Conservation (phyloP, 1,140 invertebrate species). For the Tetramorium alpestre region DNA sequence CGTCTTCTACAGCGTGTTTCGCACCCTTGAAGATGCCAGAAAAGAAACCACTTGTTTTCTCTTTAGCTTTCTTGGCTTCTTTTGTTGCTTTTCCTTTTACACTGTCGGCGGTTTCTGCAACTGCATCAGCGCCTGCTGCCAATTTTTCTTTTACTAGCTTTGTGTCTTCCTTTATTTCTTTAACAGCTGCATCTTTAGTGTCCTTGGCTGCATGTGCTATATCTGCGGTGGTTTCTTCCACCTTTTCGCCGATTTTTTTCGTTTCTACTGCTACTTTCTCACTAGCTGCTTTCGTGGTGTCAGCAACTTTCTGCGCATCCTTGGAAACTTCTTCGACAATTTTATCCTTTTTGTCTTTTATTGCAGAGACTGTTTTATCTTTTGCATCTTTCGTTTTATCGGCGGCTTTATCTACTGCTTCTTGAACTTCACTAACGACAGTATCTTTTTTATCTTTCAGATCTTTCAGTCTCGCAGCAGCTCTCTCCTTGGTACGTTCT, state of each 20-base stretch:
- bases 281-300: background rate
- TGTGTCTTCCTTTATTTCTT: background rate
- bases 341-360: constrained; percentile 51
- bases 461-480: background rate
- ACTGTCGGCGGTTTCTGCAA: background rate
- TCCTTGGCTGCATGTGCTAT: constrained; percentile 34
- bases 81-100: background rate
- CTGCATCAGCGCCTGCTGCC: background rate
- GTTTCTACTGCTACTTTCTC: background rate
- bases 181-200: constrained; percentile 45
- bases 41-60: constrained; percentile 9
- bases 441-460: constrained; percentile 4
- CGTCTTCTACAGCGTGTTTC: constrained; percentile 68
- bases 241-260: background rate
- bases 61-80: constrained; percentile 18
- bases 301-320: background rate
- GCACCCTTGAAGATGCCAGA: constrained; percentile 23
- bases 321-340: constrained; percentile 64
- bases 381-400: constrained; percentile 70
- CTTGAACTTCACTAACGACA: background rate
- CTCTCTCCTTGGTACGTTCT: constrained; percentile 7
- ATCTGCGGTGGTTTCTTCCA: constrained; percentile 17
- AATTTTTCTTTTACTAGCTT: background rate
- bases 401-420: background rate
- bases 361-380: constrained; percentile 70